A percentile compares a stretch with the other conserved stretches of the same genome.
These are phyloP conservation scores for Crotalus horridus DNA, from an alignment of 2,113 vertebrate genomes.

Conservation along the genomic window DNA sequence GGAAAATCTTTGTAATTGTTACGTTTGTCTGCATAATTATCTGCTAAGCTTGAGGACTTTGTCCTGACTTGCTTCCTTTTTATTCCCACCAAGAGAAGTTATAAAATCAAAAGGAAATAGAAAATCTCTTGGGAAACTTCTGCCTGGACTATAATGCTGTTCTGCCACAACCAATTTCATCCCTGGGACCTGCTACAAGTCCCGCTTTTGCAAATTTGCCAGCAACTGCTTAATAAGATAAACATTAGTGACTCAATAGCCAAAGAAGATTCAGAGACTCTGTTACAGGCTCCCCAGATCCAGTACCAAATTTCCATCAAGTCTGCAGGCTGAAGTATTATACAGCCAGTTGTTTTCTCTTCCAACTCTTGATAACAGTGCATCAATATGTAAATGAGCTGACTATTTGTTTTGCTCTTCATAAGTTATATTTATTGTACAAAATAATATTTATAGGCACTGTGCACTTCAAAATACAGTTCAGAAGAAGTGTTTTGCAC, in stretches of 20 bases:
- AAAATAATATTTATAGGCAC: neutral
- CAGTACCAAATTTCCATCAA: neutral
- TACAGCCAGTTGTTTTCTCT: neutral
- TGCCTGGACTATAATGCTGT: rapidly evolving
- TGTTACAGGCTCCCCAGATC: neutral
- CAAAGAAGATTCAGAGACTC: neutral
- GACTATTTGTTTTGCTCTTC: neutral
- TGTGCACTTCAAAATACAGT: neutral
- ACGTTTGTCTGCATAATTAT: neutral
- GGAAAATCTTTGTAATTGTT: rapidly evolving
- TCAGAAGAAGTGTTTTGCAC: neutral
- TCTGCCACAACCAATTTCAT: neutral
- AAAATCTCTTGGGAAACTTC: neutral
- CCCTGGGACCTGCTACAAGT: neutral
- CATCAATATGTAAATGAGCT: neutral
- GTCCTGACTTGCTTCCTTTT: neutral
- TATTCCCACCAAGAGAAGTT: neutral
- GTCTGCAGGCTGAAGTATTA: neutral
- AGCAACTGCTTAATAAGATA: neutral
- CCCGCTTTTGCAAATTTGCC: neutral
- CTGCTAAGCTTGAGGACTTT: neutral
- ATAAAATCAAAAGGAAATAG: neutral
- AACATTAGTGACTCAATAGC: neutral
- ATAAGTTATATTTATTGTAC: neutral
- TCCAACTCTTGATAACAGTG: neutral